Evolutionary conservation across 1,140 invertebrate species (phyloP), one percentile per base, ranked within the genome.

Genomic region (Physella acuta): DNA sequence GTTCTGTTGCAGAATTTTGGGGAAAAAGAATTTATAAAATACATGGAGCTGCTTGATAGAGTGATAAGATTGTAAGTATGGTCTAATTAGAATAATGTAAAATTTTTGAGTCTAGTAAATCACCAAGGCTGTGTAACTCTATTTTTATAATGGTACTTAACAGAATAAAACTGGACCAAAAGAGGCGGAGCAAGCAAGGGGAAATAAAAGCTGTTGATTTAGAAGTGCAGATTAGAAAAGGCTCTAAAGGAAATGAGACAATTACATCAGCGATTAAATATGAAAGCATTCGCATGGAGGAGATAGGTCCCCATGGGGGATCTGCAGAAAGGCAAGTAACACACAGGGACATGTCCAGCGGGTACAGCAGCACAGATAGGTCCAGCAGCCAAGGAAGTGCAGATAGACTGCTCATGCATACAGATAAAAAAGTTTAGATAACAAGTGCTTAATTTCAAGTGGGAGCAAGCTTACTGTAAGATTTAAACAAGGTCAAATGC

Each of bases 11-110:
- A 78, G 72, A 61, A 73, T 44, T 79, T 79, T 73, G 71, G 69
- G 65, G 75, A 75, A 39, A 67, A 70, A n/a, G 72, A 77, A 53
- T 76, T 76, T 68, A 67, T 75, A 14, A 74, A 65, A 49, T 79
- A 77, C 59, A 76, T 77, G 70, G 68, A 73, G 53, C 66, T 79
- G n/a, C 55, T 79, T 33, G 76, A 76, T 14, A 72, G 71, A 67
- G 31, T 79, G 1, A 74, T 77, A 11, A 56, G 71, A 49, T 52
- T 75, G 74, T 73, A 58, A 75, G 74, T 75, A 53, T 14, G 20
- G 5, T 52, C n/a, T n/a, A n/a, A 20, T 55, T 24, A 24, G 8
- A 24, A 20, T 55, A 8, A 30, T 55, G 24, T 55, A 14, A 14
- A 55, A 8, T 55, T 24, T 55, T 55, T 55, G 24, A n/a, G 11